Evolutionary conservation across 2,797 vertebrate genomes (phyloP).

Genomic region (Acanthis flammea): DNA sequence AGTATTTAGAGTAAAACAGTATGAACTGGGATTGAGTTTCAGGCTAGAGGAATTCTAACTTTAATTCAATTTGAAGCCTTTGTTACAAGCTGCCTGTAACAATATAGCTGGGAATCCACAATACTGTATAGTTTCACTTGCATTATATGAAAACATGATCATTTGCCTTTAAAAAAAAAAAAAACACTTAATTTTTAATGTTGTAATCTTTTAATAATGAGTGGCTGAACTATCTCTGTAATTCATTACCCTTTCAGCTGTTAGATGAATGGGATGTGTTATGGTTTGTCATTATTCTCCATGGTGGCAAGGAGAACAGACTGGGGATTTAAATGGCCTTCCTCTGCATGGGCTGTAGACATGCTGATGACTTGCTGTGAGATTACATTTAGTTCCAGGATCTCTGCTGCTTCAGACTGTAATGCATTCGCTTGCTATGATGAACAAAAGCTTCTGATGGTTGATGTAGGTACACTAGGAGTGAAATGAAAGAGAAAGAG

Average conservation of each 20-base stretch:
- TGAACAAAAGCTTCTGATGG: constrained; percentile 32
- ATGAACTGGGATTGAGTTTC: background rate
- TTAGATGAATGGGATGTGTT: constrained; percentile 54
- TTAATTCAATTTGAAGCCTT: constrained; percentile 16
- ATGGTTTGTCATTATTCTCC: constrained; percentile 60
- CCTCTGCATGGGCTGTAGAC: constrained; percentile 3
- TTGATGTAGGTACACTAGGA: background rate
- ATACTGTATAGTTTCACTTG: background rate
- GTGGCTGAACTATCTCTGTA: constrained; percentile 54
- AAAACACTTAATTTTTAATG: constrained; percentile 20
- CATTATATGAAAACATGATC: background rate
- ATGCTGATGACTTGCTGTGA: constrained; percentile 50
- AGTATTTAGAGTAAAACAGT: background rate
- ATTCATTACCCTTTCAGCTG: constrained; percentile 63
- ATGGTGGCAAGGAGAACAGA: constrained; percentile 31
- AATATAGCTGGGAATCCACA: background rate
- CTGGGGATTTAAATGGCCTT: constrained; percentile 51
- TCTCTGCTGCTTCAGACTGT: constrained; percentile 23
- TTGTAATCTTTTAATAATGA: constrained; percentile 65
- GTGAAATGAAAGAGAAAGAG: constrained; percentile 29
- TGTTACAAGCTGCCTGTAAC: background rate
- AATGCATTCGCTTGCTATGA: background rate
- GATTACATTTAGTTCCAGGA: constrained; percentile 51
- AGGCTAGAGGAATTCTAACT: background rate
- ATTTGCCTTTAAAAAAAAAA: constrained; percentile 26